These are phyloP conservation scores for Drosophila albomicans DNA, from an alignment of 1,140 invertebrate species.

Conservation along the genomic window DNA sequence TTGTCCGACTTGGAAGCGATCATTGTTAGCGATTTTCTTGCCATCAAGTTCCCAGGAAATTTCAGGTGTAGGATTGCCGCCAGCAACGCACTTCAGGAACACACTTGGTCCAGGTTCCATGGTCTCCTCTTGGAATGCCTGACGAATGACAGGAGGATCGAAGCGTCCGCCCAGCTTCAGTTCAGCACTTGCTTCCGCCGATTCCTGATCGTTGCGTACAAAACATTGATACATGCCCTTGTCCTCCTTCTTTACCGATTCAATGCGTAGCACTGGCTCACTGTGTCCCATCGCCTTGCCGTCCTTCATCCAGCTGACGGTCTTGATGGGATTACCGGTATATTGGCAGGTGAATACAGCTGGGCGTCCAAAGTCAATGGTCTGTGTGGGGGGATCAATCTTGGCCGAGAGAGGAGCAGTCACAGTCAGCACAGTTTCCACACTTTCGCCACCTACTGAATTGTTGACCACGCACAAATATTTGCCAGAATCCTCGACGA, in stretches of 20 bases:
- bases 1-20: constrained; percentile 92
- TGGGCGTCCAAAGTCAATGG: constrained; percentile 95
- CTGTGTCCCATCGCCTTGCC: constrained; percentile 92
- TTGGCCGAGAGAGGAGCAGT: constrained; percentile 94
- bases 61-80: constrained; percentile 94
- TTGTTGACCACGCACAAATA: constrained; percentile 98
- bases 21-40: constrained; percentile 92
- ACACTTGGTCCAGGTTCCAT: constrained; percentile 94
- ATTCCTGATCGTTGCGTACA: constrained; percentile 96
- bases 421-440: constrained; percentile 96
- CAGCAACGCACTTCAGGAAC: constrained; percentile 91
- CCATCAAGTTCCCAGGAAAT: constrained; percentile 97
- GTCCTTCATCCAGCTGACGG: constrained; percentile 96
- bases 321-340: constrained; percentile 95
- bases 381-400: constrained; percentile 95
- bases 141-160: constrained; percentile 94
- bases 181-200: constrained; percentile 95
- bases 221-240: constrained; percentile 99
- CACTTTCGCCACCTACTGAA: constrained; percentile 95
- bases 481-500: constrained; percentile 96
- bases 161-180: constrained; percentile 96
- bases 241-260: constrained; percentile 96
- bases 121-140: constrained; percentile 94
- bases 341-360: constrained; percentile 95
- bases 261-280: constrained; percentile 92